phyloP scores from a whole-genome alignment of 2,888 invertebrate species.

The Mythimna ferrago region DNA sequence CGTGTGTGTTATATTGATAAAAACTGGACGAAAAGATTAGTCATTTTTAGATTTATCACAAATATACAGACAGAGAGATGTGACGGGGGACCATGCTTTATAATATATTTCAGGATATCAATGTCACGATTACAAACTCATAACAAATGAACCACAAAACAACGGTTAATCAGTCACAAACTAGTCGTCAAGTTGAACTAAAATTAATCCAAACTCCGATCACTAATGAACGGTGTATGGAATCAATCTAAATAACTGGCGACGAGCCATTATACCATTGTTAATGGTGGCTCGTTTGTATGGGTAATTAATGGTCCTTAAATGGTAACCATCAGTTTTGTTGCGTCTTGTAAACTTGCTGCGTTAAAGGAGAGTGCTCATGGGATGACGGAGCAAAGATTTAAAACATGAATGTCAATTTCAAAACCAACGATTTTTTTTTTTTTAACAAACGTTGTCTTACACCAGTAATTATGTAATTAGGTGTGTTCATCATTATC shows the following conservation, averaged over 20 bases:
- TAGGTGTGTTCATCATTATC: too few species aligned
- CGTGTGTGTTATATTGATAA: too few species aligned
- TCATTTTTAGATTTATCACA: too few species aligned
- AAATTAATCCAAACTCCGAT: constrained; percentile 60
- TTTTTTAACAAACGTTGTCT: too few species aligned
- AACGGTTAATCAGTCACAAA: constrained; percentile 33
- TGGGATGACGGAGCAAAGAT: constrained; percentile 6
- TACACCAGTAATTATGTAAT: too few species aligned
- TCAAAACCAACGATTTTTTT: not conserved
- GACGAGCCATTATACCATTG: constrained; percentile 70
- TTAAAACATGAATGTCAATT: not conserved
- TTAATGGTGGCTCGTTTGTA: constrained; percentile 72
- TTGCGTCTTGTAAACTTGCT: constrained; percentile 63
- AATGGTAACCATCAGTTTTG: constrained; percentile 71
- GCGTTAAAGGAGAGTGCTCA: constrained; percentile 49
- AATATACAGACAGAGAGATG: too few species aligned
- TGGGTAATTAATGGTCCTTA: constrained; percentile 72
- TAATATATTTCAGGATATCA: too few species aligned
- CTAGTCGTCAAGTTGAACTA: constrained; percentile 57
- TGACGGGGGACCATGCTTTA: too few species aligned
- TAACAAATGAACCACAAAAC: not conserved
- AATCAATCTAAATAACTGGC: constrained; percentile 64
- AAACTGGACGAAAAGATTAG: too few species aligned
- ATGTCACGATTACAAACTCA: not conserved
- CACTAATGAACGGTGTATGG: constrained; percentile 60